phyloP scores from a whole-genome alignment of 2,113 vertebrate species.

The Vimba vimba region DNA sequence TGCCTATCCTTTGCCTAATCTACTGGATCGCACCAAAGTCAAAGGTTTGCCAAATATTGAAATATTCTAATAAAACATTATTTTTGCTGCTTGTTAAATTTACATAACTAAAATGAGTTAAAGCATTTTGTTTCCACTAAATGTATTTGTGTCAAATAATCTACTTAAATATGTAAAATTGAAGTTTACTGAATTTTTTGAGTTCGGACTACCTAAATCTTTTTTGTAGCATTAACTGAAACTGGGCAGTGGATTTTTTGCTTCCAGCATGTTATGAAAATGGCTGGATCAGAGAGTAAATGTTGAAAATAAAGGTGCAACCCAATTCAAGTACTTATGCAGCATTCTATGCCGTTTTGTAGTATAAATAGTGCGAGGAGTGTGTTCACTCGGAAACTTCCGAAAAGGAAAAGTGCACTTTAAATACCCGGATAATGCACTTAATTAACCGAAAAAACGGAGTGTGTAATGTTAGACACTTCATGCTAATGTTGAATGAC shows the following conservation, averaged over 20 bases:
- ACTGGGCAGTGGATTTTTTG: background rate
- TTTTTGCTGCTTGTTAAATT: background rate
- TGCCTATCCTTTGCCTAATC: conserved; percentile 85
- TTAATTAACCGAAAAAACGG: too few species aligned
- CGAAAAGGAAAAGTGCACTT: too few species aligned
- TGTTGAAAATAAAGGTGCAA: background rate
- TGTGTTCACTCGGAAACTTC: too few species aligned
- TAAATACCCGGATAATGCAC: too few species aligned
- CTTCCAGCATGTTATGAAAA: background rate
- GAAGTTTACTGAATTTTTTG: background rate
- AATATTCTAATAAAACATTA: background rate
- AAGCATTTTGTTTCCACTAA: background rate
- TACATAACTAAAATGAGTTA: background rate
- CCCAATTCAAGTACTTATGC: too few species aligned
- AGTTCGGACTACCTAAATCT: background rate
- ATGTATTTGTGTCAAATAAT: background rate
- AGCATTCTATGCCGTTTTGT: too few species aligned
- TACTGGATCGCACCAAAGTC: conserved; percentile 90
- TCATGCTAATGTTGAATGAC: too few species aligned
- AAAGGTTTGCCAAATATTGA: conserved; percentile 69
- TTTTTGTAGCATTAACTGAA: background rate
- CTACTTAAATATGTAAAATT: background rate
- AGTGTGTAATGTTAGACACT: too few species aligned
- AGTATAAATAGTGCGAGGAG: too few species aligned
- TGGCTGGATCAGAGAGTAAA: background rate